Evolutionary conservation across 53 echinoderm and acorn worm genomes (phyloP), one percentile per base, ranked within the genome.

Genomic region (Pentamera pediparva): DNA sequence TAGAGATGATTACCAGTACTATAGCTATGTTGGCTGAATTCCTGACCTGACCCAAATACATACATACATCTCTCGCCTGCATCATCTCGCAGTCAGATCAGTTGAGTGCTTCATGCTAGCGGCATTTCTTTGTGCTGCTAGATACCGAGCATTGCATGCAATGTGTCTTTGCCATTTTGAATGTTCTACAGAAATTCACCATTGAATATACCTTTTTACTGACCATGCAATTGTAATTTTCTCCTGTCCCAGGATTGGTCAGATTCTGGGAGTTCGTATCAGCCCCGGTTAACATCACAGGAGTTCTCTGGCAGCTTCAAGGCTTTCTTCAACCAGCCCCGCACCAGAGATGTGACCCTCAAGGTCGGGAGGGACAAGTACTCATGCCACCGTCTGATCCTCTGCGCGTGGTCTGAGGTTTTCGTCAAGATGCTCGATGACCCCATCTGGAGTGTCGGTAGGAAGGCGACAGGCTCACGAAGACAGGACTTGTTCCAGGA

Each of bases 391-490:
- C 79, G 78, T n/a, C 77, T 91, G 21, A 57, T 91, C 41, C 81
- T 87, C 25, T 55, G 81, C 69, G 78, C 84, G 3, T 84, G 92
- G 87, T 87, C 87, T 58, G 92, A 91, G 37, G 84, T 91, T 18
- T 91, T 91, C 78, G 79, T 77, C 13, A 79, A 80, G 26, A 78
- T 87, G 87, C 29, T 76, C 4, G 55, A 72, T 24, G 53, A 72
- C 55, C 73, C 73, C 5, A 37, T 53, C n/a, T 72, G 73, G 73
- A 72, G 55, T 35, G 21, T 25, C 11, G 38, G 55, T 27, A 34
- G 76, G 32, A 53, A 78, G 18, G 27, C 62, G 13, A 40, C 67
- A 2, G 37, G 48, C 22, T 41, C 69, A 20, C 52, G 73, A 8
- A 48, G 55, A 18, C 52, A 51, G 17, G 73, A 54, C 73, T 53